Evolutionary conservation across 2,113 vertebrate genomes (phyloP), one percentile per base, ranked within the genome.

Genomic region (Aegithalos caudatus): DNA sequence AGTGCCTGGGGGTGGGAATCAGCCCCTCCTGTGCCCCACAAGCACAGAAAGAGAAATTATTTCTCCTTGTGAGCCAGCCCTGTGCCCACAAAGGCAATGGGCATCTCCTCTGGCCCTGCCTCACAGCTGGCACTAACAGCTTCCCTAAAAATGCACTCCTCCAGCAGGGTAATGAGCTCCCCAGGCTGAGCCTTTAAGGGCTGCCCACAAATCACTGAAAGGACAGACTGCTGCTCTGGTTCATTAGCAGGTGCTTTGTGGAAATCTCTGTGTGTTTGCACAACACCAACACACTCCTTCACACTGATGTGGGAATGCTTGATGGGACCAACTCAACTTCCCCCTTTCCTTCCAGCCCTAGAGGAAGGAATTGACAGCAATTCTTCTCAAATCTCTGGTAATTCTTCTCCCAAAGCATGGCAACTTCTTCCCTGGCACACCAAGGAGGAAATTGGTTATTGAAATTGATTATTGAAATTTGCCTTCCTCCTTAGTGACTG

Each of bases 111-210:
- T 95, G 7, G 3, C 35, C 21, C 67, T 42, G 60, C 44, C 37
- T 81, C 58, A 27, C 37, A 88, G 86, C 64, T 81, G 87, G 92
- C 83, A 92, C 73, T 80, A 93, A 97, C 90, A 81, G 50, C 72
- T 53, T 57, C 84, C 35, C 96, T 91, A 86, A 91, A 94, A 96
- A 94, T 38, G 60, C 35, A 60, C 71, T 77, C 20, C 57, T 91
- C 91, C 11, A 91, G 91, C 65, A 61, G 78, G 4, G 16, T 92
- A 90, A 90, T 62, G 86, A 96, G 82, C 90, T 95, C 81, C 81
- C 66, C 66, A 72, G 92, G 70, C 8, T 14, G 53, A 90, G 79
- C 53, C 89, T 91, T 81, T 60, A 91, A 42, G 3, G 38, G 31
- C 60, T 95, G 64, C 67, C 56, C 64, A 85, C 76, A 92, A 94